Evolutionary conservation across 2,113 vertebrate genomes (phyloP).

Genomic region (Panthera leo): DNA sequence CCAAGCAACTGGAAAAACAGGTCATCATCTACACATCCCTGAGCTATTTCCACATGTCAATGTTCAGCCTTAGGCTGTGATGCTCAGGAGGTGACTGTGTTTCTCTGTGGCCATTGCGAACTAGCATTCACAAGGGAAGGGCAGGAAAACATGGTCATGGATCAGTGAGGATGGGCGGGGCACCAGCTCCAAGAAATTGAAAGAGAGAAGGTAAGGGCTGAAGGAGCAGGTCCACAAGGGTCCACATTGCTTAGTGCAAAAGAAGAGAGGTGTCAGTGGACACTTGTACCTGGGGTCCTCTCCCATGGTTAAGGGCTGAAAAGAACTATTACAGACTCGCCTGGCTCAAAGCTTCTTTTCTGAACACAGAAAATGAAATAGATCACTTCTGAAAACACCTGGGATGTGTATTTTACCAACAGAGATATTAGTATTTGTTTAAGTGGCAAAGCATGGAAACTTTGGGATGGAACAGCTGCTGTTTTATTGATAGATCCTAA

Average conservation of each 20-base stretch:
- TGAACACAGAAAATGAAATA: not conserved
- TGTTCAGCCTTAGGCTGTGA: not conserved
- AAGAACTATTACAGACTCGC: not conserved
- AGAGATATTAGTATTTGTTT: not conserved
- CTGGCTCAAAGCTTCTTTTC: not conserved
- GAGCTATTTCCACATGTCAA: not conserved
- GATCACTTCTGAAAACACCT: not conserved
- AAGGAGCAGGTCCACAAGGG: not conserved
- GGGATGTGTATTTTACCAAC: not conserved
- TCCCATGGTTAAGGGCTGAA: not conserved
- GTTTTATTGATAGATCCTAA: not conserved
- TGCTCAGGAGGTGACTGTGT: not conserved
- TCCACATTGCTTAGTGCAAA: not conserved
- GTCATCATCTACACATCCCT: not conserved
- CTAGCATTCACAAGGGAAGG: not conserved
- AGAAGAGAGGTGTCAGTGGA: not conserved
- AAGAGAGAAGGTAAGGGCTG: not conserved
- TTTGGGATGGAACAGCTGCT: not conserved
- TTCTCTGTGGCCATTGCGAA: not conserved
- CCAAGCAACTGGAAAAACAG: not conserved
- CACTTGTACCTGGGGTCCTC: not conserved
- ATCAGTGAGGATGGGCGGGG: accelerated
- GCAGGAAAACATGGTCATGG: not conserved
- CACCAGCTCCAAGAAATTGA: not conserved
- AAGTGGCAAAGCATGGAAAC: not conserved